Evolutionary conservation across 2,888 invertebrate genomes (phyloP).

Genomic region (Eupeodes luniger): DNA sequence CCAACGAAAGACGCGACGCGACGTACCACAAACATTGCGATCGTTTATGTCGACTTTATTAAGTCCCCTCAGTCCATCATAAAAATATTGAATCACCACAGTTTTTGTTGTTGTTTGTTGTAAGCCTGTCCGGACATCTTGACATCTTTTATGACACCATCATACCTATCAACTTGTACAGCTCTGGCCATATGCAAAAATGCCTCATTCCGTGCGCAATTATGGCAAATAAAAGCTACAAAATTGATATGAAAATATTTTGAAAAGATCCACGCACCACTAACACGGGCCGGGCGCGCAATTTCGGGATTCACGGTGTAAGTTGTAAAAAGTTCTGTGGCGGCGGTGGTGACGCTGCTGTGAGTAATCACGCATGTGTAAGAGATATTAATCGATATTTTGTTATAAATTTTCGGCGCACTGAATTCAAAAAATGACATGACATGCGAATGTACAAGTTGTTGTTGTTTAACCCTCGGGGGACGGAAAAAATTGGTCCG

Average conservation of each 20-base stretch:
- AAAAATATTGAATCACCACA: constrained; percentile 59
- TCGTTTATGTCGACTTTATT: constrained; percentile 59
- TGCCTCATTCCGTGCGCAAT: constrained; percentile 49
- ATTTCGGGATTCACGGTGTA: background rate
- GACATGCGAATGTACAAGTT: constrained; percentile 14
- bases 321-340: background rate
- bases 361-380: constrained; percentile 57
- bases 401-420: constrained; percentile 64
- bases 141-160: constrained; percentile 68
- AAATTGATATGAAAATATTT: constrained; percentile 40
- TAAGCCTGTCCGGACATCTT: constrained; percentile 12
- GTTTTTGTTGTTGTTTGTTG: constrained; percentile 23
- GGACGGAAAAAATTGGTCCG: constrained; percentile 48
- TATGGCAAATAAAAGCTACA: constrained; percentile 55
- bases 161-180: constrained; percentile 15
- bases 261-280: background rate
- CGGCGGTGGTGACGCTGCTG: background rate
- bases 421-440: constrained; percentile 6
- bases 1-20: too few species aligned
- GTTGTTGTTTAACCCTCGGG: constrained; percentile 39
- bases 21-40: constrained; percentile 13
- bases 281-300: too few species aligned
- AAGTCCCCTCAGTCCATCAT: constrained; percentile 58
- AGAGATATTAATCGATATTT: constrained; percentile 70
- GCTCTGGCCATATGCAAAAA: constrained; percentile 41